Base-by-base conservation (phyloP, 2,888 invertebrate species). In the Folsomia candida region DNA sequence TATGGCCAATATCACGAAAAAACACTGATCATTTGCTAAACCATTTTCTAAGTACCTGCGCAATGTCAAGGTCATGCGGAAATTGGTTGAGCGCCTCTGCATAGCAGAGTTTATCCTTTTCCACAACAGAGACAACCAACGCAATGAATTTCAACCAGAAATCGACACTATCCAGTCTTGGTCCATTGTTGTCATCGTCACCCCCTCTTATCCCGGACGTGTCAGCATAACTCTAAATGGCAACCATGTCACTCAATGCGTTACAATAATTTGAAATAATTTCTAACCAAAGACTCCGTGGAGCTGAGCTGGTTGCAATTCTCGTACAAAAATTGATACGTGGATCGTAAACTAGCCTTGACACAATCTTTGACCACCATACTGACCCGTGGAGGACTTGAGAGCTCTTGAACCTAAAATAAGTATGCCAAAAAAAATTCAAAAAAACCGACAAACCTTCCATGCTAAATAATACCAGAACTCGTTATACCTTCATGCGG, bases 341-440 rank as follows among this genome's bases (percentile, higher is more conserved):
- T 99, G 76, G 97, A 96, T 83, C 96, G 89, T 83, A 99, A 90
- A 86, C 98, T 99, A 69, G 97, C 97, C 83, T 95, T 97, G 68
- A 97, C 99, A 85, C 99, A 99, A 86, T 99, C 98, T 86, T 97
- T 97, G 65, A 99, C 98, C 47, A 99, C 98, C 25, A 94, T 94
- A 84, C 97, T 96, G 73, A 99, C 99, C 80, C 99, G 88, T 1
- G 99, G 99, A 67, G 99, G 99, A 85, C 96, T 95, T 69, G 97
- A 92, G 79, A 99, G 85, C 83, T 99, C 99, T 88, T 98, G 97
- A 6, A 99, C 97, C 92, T 92, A 81, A 6, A 74, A 69, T 47
- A n/a, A 67, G 28, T 37, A 67, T 67, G 57, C 67, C 57, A 58
- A 57, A 67, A 26, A 65, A n/a, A 18, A 14, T 14, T 51, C 18